Base-by-base conservation (phyloP, 2,113 vertebrate genomes). In the Terrapene triunguis region DNA sequence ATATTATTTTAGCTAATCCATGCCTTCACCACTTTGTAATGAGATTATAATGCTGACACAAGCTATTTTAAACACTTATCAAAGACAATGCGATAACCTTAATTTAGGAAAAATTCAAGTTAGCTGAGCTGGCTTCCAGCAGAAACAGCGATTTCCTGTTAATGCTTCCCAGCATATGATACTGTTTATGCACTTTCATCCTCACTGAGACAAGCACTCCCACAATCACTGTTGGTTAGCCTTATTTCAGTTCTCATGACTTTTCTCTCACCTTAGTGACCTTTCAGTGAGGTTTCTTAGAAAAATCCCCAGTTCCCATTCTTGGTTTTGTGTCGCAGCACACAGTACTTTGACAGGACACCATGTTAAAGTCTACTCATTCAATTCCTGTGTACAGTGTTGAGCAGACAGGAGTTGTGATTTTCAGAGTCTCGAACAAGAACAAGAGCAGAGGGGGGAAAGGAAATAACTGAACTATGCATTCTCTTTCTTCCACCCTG, bases 181-280 rank as follows among this genome's bases (percentile, higher is more conserved):
- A 32, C 13, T 92, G 53, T 69, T 5, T 29, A 55, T 76, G 53
- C 88, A 42, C 50, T 86, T 74, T 24, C 59, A 55, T 47, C 32
- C 88, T 48, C 14, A n/a, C 0, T 1, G 92, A 16, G 3, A 90
- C 79, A 93, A 96, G 81, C 32, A 3, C 14, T 92, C 51, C 57
- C 27, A 2, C 7, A 89, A 81, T 86, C 50, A 48, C 74, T 82
- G 78, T 88, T 89, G 78, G 53, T 85, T 53, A 80, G 44, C 78
- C n/a, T 91, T 72, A n/a, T 93, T 90, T 48, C 87, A 54, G 86
- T 96, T 97, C 95, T 95, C 92, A 96, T 48, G 94, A 94, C 91
- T 92, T 94, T 76, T 91, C 59, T 86, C 80, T 51, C 79, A 91
- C 51, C 44, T 19, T 24, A 84, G 32, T 19, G 89, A 97, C 93